phyloP scores from a whole-genome alignment of 2,113 vertebrate species.

The Eulemur macaco region DNA sequence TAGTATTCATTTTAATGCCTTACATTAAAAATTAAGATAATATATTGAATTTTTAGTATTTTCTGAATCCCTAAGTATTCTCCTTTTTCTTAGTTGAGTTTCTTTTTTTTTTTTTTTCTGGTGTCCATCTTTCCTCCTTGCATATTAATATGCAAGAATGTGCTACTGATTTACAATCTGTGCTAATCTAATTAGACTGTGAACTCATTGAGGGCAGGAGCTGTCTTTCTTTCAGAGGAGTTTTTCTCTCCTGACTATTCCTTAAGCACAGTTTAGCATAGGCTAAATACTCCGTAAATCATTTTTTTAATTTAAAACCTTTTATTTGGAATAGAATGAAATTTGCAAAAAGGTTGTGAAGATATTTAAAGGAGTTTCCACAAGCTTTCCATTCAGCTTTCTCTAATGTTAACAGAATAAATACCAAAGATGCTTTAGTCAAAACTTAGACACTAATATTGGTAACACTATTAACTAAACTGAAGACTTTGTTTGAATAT shows the following conservation, averaged over 20 bases:
- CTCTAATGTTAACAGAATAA: neutral
- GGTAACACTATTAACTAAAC: neutral
- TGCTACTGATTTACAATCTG: neutral
- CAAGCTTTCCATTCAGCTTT: neutral
- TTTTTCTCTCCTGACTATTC: neutral
- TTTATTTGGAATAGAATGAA: neutral
- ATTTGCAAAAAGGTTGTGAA: neutral
- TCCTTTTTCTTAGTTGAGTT: neutral
- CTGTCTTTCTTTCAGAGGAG: neutral
- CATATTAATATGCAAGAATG: neutral
- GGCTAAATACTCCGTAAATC: neutral
- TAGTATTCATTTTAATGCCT: slow-evolving; percentile 59
- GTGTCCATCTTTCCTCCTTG: neutral
- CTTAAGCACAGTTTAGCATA: neutral
- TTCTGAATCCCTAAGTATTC: neutral
- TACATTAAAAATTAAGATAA: neutral
- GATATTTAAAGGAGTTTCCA: neutral
- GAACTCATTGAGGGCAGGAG: neutral
- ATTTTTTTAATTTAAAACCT: neutral
- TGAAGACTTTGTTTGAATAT: neutral
- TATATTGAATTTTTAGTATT: neutral
- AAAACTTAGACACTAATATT: neutral
- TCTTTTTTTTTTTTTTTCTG: no score
- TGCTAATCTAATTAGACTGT: neutral
- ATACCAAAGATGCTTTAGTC: neutral